Conservation (phyloP, 2,797 vertebrate genomes). For the Jordanella pulchra region DNA sequence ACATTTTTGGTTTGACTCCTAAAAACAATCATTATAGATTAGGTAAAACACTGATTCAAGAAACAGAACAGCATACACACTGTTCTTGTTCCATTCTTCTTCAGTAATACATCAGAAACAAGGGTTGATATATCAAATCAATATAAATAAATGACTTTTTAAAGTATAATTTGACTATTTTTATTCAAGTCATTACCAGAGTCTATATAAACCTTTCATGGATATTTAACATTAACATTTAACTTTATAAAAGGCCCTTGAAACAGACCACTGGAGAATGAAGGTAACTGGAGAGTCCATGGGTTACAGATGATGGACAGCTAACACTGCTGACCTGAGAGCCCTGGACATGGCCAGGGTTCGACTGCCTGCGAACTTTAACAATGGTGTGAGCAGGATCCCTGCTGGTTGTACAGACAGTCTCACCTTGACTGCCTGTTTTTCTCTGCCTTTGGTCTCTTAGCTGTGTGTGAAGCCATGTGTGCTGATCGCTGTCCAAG, state of each 20-base stretch:
- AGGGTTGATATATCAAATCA: neutral
- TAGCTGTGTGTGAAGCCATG: slow-evolving; percentile 14
- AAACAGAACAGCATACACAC: slow-evolving; percentile 15
- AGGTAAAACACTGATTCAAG: slow-evolving; percentile 6
- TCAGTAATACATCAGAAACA: neutral
- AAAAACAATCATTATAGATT: slow-evolving; percentile 3
- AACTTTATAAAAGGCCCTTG: slow-evolving; percentile 5
- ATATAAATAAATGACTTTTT: neutral
- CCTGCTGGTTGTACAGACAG: slow-evolving; percentile 10
- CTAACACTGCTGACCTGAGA: slow-evolving; percentile 32
- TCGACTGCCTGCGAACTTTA: neutral
- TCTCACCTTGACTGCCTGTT: slow-evolving; percentile 39
- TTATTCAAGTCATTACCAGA: neutral
- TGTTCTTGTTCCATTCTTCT: slow-evolving; percentile 9
- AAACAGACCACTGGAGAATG: slow-evolving; percentile 14
- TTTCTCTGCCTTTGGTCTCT: slow-evolving; percentile 21
- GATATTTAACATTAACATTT: neutral
- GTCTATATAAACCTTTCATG: neutral
- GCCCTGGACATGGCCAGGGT: slow-evolving; percentile 12
- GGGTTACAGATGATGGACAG: slow-evolving; percentile 31
- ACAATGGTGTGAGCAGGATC: slow-evolving; percentile 12
- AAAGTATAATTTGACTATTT: too few relatives aligned
- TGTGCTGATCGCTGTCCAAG: slow-evolving; percentile 27
- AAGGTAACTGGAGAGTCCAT: slow-evolving; percentile 8
- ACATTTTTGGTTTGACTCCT: too few relatives aligned